Percentiles rank a stretch among this genome's conserved stretches.
These are phyloP conservation scores for Himalopsyche tibetana DNA, from an alignment of 2,888 invertebrate genomes.

Conservation along the genomic window DNA sequence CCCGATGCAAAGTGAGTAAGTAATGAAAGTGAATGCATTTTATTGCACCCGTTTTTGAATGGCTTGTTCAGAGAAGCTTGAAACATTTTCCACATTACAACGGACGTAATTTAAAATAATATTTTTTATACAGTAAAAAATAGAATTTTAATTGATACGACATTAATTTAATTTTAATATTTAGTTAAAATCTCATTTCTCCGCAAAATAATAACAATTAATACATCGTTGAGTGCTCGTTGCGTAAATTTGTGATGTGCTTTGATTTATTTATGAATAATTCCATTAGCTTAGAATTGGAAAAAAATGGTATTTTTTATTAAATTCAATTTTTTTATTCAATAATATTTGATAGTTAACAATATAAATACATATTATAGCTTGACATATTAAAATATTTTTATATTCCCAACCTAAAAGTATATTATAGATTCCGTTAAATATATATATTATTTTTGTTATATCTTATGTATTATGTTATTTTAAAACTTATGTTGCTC, in stretches of 20 bases:
- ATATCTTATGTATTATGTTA: too few relatives aligned
- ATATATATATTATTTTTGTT: too few relatives aligned
- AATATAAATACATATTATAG: too few relatives aligned
- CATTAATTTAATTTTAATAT: neutral
- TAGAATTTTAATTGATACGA: neutral
- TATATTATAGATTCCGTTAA: too few relatives aligned
- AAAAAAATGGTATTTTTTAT: too few relatives aligned
- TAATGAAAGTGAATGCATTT: slow-evolving; percentile 34
- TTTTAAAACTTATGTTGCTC: too few relatives aligned
- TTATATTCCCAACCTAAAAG: too few relatives aligned
- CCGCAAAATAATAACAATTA: neutral
- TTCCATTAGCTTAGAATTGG: too few relatives aligned
- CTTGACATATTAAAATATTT: too few relatives aligned
- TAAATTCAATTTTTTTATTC: too few relatives aligned
- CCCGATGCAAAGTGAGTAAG: slow-evolving; percentile 18
- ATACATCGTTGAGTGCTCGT: neutral
- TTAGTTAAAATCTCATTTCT: neutral
- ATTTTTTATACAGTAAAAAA: neutral
- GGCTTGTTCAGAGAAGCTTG: slow-evolving; percentile 31
- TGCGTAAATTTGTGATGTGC: neutral
- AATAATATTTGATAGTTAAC: too few relatives aligned
- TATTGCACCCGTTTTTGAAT: neutral
- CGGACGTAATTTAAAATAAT: neutral
- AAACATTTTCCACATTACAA: neutral
- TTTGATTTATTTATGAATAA: too few relatives aligned